phyloP scores from a whole-genome alignment of 2,888 invertebrate species.

The Alcis repandata region DNA sequence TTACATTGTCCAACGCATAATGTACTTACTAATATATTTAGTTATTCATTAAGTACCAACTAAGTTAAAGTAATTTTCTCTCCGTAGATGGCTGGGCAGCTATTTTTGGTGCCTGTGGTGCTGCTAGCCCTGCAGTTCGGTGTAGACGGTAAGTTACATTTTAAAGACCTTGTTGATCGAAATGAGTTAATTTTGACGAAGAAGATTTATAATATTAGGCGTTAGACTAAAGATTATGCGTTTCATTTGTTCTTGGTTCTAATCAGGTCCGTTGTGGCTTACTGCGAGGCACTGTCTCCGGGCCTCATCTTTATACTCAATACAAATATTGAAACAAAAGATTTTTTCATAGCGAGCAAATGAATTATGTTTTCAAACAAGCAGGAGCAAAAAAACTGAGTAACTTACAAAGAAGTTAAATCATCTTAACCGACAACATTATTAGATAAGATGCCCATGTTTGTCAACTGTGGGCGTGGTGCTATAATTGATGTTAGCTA shows the following conservation, averaged over 20 bases:
- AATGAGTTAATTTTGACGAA: too few relatives aligned
- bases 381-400: constrained; percentile 6
- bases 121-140: constrained; percentile 65
- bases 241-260: too few relatives aligned
- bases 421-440: constrained; percentile 12
- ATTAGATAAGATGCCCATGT: constrained; percentile 24
- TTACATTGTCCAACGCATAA: too few relatives aligned
- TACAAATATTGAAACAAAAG: not conserved
- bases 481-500: not conserved
- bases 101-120: constrained; percentile 75
- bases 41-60: constrained; percentile 4
- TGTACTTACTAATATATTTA: not conserved
- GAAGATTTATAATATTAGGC: too few relatives aligned
- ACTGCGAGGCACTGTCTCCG: too few relatives aligned
- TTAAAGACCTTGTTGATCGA: not conserved
- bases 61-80: constrained; percentile 22
- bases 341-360: not conserved
- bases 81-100: constrained; percentile 74
- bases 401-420: constrained; percentile 21
- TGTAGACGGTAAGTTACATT: constrained; percentile 68
- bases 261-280: too few relatives aligned
- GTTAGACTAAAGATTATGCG: too few relatives aligned
- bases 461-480: constrained; percentile 18
- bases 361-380: not conserved
- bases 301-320: too few relatives aligned